phyloP scores from a whole-genome alignment of 37 sponge, comb jelly and placozoan genomes.

The Theonella swinhoei region DNA sequence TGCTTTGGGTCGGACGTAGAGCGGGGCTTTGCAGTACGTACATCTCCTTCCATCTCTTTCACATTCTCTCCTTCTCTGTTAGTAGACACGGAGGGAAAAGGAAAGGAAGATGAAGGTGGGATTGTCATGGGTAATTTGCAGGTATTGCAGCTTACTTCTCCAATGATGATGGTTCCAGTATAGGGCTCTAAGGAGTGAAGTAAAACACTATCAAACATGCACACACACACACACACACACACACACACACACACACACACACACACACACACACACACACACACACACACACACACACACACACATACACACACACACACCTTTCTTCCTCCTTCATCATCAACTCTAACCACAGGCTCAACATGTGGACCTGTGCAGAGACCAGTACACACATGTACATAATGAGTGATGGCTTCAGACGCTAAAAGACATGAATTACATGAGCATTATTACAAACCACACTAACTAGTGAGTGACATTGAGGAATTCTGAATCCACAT shows the following conservation, averaged over 20 bases:
- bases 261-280: conserved; percentile 25
- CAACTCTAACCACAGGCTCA: neutral
- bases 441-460: no score
- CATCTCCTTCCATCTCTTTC: neutral
- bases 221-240: conserved; percentile 26
- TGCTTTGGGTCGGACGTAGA: conserved; percentile 30
- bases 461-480: no score
- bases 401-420: no score
- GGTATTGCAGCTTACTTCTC: neutral
- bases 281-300: conserved; percentile 20
- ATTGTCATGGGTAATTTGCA: neutral
- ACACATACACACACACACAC: conserved; percentile 25
- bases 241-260: conserved; percentile 21
- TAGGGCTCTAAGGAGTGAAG: neutral
- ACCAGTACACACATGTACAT: no score
- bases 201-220: neutral
- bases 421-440: no score
- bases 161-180: neutral
- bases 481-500: no score
- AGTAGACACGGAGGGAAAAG: no score
- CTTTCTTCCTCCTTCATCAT: neutral
- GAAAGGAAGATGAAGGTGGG: no score
- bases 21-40: neutral
- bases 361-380: no score
- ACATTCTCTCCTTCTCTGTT: neutral